These are phyloP conservation scores for Sarcophaga peregrina DNA, from an alignment of 1,140 invertebrate genomes.

Conservation along the genomic window DNA sequence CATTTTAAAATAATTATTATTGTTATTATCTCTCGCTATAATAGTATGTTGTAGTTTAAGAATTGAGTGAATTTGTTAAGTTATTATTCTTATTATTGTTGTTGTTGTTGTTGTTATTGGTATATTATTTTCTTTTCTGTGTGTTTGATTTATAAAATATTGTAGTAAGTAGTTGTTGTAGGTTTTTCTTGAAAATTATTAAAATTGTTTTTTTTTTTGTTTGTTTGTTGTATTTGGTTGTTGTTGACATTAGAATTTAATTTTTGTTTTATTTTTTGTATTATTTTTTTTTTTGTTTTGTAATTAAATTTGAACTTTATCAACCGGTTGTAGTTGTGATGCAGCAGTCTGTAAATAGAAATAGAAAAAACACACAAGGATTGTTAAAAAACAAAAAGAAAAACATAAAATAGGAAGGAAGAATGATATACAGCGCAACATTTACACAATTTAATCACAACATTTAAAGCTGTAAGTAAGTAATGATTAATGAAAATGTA, in stretches of 20 bases:
- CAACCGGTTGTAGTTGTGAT: constrained; percentile 57
- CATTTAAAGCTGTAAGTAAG: too few species aligned
- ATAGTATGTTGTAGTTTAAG: too few species aligned
- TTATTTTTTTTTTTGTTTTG: constrained; percentile 34
- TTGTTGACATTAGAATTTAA: constrained; percentile 51
- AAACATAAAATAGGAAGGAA: background rate
- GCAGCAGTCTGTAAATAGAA: constrained; percentile 60
- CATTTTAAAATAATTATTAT: too few species aligned
- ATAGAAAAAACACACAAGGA: constrained; percentile 33
- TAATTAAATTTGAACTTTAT: constrained; percentile 51
- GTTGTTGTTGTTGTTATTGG: constrained; percentile 33
- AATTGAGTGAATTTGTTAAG: too few species aligned
- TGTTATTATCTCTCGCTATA: too few species aligned
- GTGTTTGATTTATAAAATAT: constrained; percentile 50
- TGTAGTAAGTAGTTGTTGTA: constrained; percentile 10
- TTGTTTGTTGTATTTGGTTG: constrained; percentile 41
- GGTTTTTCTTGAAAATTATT: constrained; percentile 47
- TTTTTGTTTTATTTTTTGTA: constrained; percentile 45
- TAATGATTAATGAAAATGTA: too few species aligned
- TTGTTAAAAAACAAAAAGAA: constrained; percentile 8
- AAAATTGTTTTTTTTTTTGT: constrained; percentile 46
- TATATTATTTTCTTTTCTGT: constrained; percentile 31
- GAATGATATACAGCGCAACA: background rate
- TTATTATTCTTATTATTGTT: background rate
- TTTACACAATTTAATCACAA: constrained; percentile 10